Conservation (phyloP, 2,797 vertebrate genomes). For the Sebastes nivosus region DNA sequence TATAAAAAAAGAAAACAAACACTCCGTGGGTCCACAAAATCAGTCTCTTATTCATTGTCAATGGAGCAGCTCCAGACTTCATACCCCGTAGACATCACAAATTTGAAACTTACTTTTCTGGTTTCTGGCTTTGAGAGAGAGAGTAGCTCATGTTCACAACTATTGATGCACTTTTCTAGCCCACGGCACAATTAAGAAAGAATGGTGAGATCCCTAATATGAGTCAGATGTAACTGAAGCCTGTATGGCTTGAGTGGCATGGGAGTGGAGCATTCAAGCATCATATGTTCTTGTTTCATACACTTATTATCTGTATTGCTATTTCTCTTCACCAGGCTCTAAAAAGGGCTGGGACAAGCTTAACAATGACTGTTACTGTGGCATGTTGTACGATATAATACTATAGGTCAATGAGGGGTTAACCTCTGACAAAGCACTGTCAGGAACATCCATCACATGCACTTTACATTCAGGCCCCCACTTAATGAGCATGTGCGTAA, state of each 20-base stretch:
- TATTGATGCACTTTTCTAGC: neutral
- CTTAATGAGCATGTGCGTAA: conserved; percentile 72
- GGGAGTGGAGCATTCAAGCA: neutral
- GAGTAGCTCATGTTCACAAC: neutral
- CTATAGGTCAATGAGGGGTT: conserved; percentile 68
- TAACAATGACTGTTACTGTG: conserved; percentile 33
- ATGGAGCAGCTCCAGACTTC: neutral
- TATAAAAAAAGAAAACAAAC: too few species aligned
- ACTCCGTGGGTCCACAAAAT: too few species aligned
- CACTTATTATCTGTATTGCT: neutral
- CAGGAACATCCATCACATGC: conserved; percentile 56
- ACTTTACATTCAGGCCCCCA: conserved; percentile 44
- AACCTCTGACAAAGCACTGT: conserved; percentile 62
- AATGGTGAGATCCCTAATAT: neutral
- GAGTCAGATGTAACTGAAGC: neutral
- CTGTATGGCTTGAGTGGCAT: neutral
- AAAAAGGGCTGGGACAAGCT: neutral
- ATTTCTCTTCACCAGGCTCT: neutral
- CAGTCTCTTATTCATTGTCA: neutral
- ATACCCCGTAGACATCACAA: neutral
- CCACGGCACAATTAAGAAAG: neutral
- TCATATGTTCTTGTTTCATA: neutral
- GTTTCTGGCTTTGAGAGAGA: neutral
- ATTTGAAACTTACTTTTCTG: neutral
- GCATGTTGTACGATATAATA: conserved; percentile 24